phyloP scores from a whole-genome alignment of 2,888 invertebrate species.

The Leptinotarsa juncta region DNA sequence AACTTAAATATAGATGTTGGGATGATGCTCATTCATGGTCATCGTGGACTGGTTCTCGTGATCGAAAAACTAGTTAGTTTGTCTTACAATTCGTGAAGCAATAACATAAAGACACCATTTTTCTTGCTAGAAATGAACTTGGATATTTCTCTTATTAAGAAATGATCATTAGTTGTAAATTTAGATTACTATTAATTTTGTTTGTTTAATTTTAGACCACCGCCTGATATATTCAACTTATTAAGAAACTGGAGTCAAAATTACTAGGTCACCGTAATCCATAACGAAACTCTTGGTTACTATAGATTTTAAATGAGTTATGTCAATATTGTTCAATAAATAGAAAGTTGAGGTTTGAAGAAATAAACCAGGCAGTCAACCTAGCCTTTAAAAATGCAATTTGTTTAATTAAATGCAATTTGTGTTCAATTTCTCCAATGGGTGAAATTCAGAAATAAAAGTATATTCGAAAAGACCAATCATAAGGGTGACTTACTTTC shows the following conservation, averaged over 20 bases:
- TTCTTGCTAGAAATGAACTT: too few species aligned
- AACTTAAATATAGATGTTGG: slow-evolving; percentile 2
- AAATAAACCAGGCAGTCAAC: background rate
- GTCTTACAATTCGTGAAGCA: too few species aligned
- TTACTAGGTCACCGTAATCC: background rate
- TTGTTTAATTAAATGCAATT: background rate
- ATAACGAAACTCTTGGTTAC: background rate
- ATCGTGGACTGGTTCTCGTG: background rate
- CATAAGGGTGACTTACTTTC: background rate
- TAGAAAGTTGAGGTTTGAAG: slow-evolving; percentile 1
- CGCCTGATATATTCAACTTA: background rate
- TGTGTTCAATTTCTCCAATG: background rate
- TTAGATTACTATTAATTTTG: background rate
- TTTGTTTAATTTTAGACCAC: background rate
- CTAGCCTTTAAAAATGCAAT: background rate
- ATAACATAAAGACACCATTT: background rate
- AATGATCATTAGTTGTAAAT: too few species aligned
- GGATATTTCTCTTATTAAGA: too few species aligned
- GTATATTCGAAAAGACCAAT: background rate
- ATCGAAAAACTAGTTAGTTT: background rate
- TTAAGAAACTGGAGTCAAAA: too few species aligned
- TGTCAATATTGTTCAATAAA: slow-evolving; percentile 14
- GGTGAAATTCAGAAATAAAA: background rate
- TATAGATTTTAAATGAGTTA: slow-evolving; percentile 9
- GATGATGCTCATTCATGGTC: slow-evolving; percentile 12